phyloP scores from a whole-genome alignment of 2,113 vertebrate species.

The Chroicocephalus ridibundus region DNA sequence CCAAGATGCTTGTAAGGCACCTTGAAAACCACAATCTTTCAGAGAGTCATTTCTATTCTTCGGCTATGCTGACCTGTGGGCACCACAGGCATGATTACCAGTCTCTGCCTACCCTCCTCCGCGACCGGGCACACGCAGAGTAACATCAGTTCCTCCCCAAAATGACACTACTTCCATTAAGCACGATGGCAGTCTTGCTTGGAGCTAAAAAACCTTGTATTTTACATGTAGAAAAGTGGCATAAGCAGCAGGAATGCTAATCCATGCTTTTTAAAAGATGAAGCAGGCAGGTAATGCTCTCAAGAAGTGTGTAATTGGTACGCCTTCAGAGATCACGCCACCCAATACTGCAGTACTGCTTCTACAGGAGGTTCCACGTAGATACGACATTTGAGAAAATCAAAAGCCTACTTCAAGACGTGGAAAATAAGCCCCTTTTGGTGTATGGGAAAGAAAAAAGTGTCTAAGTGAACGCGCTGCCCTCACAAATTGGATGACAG shows the following conservation, averaged over 20 bases:
- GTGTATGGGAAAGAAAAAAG: background rate
- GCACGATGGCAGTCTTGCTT: rapidly evolving
- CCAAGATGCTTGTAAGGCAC: rapidly evolving
- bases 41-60: rapidly evolving
- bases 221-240: background rate
- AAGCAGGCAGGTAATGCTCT: background rate
- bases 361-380: background rate
- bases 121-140: background rate
- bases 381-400: too few species aligned
- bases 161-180: rapidly evolving
- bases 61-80: background rate
- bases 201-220: background rate
- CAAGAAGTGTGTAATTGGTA: rapidly evolving
- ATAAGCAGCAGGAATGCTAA: background rate
- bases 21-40: background rate
- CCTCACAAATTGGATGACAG: background rate
- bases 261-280: background rate
- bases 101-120: background rate
- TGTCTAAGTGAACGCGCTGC: rapidly evolving
- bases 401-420: rapidly evolving
- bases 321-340: rapidly evolving
- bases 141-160: too few species aligned
- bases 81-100: rapidly evolving
- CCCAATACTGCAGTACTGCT: background rate
- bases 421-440: background rate